phyloP scores from a whole-genome alignment of 2,113 vertebrate species.

The Dolichallabes microphthalmus region DNA sequence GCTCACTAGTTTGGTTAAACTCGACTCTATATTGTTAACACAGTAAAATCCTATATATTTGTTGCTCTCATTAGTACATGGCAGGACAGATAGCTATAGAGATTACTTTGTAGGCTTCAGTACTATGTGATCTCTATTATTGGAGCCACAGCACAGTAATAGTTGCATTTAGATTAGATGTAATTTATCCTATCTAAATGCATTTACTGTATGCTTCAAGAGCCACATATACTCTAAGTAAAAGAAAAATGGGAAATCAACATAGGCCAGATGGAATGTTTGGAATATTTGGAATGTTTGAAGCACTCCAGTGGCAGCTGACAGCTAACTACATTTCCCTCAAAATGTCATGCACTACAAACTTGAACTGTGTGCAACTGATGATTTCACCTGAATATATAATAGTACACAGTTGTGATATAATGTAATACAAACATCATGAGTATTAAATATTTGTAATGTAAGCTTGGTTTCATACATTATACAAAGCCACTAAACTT shows the following conservation, averaged over 20 bases:
- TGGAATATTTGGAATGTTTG: constrained; percentile 73
- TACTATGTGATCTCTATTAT: background rate
- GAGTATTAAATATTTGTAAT: background rate
- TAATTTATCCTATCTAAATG: constrained; percentile 18
- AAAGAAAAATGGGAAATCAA: constrained; percentile 19
- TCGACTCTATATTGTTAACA: constrained; percentile 13
- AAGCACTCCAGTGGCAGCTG: constrained; percentile 54
- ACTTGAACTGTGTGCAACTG: background rate
- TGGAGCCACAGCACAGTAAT: background rate
- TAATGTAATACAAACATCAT: background rate
- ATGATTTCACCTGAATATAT: constrained; percentile 33
- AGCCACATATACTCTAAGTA: background rate
- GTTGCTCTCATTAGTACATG: constrained; percentile 39
- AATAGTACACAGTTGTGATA: constrained; percentile 7
- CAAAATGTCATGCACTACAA: background rate
- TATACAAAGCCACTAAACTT: constrained; percentile 8
- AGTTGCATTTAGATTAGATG: background rate
- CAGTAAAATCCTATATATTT: constrained; percentile 30
- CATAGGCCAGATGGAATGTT: constrained; percentile 67
- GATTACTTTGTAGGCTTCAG: constrained; percentile 37
- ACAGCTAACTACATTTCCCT: constrained; percentile 42
- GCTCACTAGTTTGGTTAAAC: constrained; percentile 28
- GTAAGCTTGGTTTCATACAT: constrained; percentile 14
- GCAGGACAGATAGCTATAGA: constrained; percentile 52
- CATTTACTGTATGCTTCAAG: constrained; percentile 2